Conservation (phyloP, 2,113 vertebrate genomes). For the Hirundichthys speculiger region DNA sequence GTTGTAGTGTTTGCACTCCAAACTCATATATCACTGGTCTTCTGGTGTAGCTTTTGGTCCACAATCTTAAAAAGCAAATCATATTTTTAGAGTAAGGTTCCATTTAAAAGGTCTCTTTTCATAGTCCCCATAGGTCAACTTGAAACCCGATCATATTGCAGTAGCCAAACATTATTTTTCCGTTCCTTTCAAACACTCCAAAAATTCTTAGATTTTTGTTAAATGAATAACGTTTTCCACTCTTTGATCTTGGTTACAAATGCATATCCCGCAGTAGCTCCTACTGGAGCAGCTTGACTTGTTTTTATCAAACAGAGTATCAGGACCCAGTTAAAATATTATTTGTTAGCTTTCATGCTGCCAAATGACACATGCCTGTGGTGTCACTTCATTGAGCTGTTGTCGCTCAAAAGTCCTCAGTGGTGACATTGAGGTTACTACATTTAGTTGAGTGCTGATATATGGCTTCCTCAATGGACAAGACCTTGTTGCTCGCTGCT, state of each 20-base stretch:
- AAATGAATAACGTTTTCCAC: constrained; percentile 3
- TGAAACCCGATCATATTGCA: constrained; percentile 41
- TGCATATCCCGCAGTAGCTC: constrained; percentile 13
- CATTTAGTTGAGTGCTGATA: constrained; percentile 47
- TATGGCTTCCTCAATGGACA: constrained; percentile 46
- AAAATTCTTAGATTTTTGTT: constrained; percentile 14
- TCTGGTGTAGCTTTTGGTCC: constrained; percentile 13
- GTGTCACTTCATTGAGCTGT: constrained; percentile 30
- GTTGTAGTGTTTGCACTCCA: constrained; percentile 3
- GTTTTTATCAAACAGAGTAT: constrained; percentile 22
- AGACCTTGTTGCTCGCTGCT: constrained; percentile 13
- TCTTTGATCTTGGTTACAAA: constrained; percentile 34
- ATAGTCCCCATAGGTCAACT: constrained; percentile 32
- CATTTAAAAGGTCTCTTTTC: constrained; percentile 2
- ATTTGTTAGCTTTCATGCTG: constrained; percentile 38
- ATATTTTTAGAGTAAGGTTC: constrained; percentile 31
- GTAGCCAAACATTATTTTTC: constrained; percentile 50
- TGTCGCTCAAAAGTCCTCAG: constrained; percentile 39
- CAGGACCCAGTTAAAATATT: constrained; percentile 26
- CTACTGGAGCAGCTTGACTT: constrained; percentile 10
- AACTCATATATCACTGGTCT: constrained; percentile 12
- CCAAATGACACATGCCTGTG: constrained; percentile 56
- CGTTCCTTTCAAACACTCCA: background rate
- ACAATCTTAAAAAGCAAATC: constrained; percentile 27
- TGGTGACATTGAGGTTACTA: constrained; percentile 40